These are phyloP conservation scores for Delphinapterus leucas DNA, from an alignment of 2,113 vertebrate species.

Conservation along the genomic window DNA sequence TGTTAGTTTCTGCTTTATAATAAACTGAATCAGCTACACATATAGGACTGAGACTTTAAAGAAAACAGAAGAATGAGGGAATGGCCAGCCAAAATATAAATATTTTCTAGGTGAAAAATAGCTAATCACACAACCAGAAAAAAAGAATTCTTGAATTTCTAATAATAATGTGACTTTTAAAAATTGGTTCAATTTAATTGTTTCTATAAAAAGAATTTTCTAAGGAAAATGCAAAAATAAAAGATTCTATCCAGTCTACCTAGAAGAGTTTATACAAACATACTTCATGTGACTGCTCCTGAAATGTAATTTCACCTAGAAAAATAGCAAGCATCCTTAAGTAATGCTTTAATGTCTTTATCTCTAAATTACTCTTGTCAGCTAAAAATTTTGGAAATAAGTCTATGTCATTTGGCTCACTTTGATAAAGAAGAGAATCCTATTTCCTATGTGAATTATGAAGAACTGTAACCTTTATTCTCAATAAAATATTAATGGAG, in stretches of 20 bases:
- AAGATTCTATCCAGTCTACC: neutral
- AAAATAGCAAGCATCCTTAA: constrained; percentile 13
- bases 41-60: neutral
- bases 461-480: constrained; percentile 21
- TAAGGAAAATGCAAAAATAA: neutral
- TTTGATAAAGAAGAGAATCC: constrained; percentile 11
- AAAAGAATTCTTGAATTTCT: neutral
- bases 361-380: constrained; percentile 29
- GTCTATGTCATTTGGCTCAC: constrained; percentile 26
- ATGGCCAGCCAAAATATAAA: neutral
- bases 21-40: too few species aligned
- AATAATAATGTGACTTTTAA: neutral
- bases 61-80: neutral
- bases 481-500: constrained; percentile 29
- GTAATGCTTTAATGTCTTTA: constrained; percentile 16
- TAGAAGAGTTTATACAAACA: neutral
- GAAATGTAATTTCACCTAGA: constrained; percentile 7
- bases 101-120: neutral
- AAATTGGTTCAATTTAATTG: neutral
- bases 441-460: constrained; percentile 43
- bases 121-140: neutral
- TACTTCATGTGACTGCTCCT: neutral
- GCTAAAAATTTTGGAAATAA: constrained; percentile 34
- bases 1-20: too few species aligned
- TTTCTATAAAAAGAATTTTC: neutral